Conservation (phyloP, 2,797 vertebrate genomes). For the Microchirus variegatus region DNA sequence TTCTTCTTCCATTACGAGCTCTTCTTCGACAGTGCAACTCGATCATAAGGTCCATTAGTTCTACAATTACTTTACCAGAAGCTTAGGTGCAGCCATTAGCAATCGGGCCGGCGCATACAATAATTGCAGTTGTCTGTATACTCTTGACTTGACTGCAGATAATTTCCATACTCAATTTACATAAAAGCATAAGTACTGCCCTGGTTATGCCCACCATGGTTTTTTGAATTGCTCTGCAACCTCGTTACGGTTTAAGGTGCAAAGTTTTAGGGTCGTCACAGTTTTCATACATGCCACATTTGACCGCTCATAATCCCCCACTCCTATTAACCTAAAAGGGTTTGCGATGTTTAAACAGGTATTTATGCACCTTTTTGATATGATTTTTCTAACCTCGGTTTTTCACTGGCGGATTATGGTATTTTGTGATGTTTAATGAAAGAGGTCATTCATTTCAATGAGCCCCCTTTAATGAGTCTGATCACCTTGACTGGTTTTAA, state of each 20-base stretch:
- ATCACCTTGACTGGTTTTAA: slow-evolving; percentile 7
- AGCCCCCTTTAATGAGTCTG: not conserved
- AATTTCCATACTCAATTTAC: slow-evolving; percentile 5
- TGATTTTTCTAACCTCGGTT: slow-evolving; percentile 18
- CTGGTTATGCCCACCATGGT: not conserved
- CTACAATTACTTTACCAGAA: not conserved
- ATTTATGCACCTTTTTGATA: slow-evolving; percentile 31
- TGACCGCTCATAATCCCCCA: slow-evolving; percentile 22
- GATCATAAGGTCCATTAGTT: not conserved
- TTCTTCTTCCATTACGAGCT: not conserved
- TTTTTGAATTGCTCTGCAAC: not conserved
- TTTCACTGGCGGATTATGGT: slow-evolving; percentile 23
- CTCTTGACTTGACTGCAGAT: slow-evolving; percentile 2
- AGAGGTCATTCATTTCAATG: slow-evolving; percentile 21
- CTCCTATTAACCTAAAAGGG: slow-evolving; percentile 32
- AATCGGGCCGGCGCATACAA: not conserved
- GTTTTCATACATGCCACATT: slow-evolving; percentile 16
- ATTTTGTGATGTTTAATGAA: slow-evolving; percentile 23
- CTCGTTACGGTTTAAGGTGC: slow-evolving; percentile 19
- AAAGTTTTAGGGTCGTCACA: slow-evolving; percentile 4
- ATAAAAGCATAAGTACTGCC: not conserved
- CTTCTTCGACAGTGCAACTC: not conserved
- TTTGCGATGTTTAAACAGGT: slow-evolving; percentile 24
- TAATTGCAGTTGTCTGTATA: not conserved
- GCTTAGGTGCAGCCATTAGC: slow-evolving; percentile 2